Evolutionary conservation across 2,888 invertebrate genomes (phyloP), one percentile per base, ranked within the genome.

Genomic region (Scotopteryx bipunctaria): DNA sequence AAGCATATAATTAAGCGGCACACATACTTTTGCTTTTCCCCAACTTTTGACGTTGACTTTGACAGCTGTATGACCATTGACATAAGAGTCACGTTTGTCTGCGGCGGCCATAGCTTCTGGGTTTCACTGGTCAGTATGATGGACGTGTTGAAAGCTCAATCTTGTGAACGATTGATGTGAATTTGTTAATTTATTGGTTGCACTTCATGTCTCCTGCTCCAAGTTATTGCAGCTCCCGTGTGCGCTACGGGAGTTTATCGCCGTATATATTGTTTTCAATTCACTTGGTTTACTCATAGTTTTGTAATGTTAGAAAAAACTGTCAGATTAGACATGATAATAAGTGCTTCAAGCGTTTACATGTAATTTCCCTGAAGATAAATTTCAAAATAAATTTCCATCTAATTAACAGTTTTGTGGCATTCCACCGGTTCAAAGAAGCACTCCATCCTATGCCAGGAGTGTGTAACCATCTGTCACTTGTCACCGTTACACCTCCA

Each of bases 381-480:
- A 69, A 71, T 69, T 61, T 59, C 61, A 68, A 71, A 76, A 81
- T 82, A 83, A 86, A 85, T 81, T 77, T 75, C 67, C 68, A 66
- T 79, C 78, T 81, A 85, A 88, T 86, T 84, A 86, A 80, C 71
- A 73, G 77, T 81, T 78, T 73, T 78, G 76, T 72, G 68, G 69
- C 73, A 73, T 74, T 75, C 74, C 66, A 50, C 57, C 71, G 71
- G 79, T 81, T 83, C 80, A 81, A 80, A 80, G 83, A 76, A 73
- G 66, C 72, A 59, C 59, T 58, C 54, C 60, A 62, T 67, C 66
- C 68, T 76, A 71, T 76, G 84, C 86, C 84, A 81, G 80, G 78
- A 77, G 71, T 73, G 75, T 86, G 87, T 86, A 72, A 77, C 74
- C 86, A 87, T 87, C 84, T 85, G 86, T 88, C 88, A 82, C 74